A percentile compares a stretch with the other conserved stretches of the same genome.
These are phyloP conservation scores for Enteromius mattozi DNA, from an alignment of 2,797 vertebrate genomes.

Conservation along the genomic window DNA sequence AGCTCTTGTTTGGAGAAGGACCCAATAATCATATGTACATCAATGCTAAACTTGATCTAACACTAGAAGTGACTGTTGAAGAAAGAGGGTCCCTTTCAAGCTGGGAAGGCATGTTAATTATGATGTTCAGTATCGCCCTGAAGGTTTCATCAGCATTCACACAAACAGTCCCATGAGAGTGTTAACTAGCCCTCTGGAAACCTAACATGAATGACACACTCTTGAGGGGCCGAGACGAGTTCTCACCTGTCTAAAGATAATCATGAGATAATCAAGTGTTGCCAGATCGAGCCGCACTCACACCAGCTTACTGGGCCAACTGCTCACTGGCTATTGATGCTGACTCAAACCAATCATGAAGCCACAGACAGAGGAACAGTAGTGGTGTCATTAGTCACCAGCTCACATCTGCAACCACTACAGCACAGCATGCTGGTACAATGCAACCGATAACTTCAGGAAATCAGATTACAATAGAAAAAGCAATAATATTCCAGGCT, in stretches of 20 bases:
- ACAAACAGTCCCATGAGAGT: constrained; percentile 34
- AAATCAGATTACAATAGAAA: not conserved
- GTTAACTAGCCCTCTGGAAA: constrained; percentile 34
- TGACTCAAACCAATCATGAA: not conserved
- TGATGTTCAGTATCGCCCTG: constrained; percentile 14
- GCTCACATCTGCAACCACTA: not conserved
- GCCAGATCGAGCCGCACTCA: not conserved
- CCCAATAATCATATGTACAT: not conserved
- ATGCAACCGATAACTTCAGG: not conserved
- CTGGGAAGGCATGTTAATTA: constrained; percentile 40
- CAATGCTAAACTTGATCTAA: not conserved
- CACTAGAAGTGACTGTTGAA: not conserved
- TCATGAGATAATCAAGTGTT: not conserved
- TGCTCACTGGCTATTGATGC: not conserved
- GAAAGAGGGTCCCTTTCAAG: not conserved
- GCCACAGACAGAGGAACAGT: not conserved
- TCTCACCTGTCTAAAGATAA: not conserved
- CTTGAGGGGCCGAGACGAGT: constrained; percentile 5
- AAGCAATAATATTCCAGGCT: not conserved
- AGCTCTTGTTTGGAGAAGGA: not conserved
- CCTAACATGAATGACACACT: constrained; percentile 2
- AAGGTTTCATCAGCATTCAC: constrained; percentile 26
- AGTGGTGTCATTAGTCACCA: not conserved
- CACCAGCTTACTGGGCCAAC: not conserved
- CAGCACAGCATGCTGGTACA: not conserved